Conservation (phyloP, 1,140 invertebrate species). For the Akabosia matsudoensis region DNA sequence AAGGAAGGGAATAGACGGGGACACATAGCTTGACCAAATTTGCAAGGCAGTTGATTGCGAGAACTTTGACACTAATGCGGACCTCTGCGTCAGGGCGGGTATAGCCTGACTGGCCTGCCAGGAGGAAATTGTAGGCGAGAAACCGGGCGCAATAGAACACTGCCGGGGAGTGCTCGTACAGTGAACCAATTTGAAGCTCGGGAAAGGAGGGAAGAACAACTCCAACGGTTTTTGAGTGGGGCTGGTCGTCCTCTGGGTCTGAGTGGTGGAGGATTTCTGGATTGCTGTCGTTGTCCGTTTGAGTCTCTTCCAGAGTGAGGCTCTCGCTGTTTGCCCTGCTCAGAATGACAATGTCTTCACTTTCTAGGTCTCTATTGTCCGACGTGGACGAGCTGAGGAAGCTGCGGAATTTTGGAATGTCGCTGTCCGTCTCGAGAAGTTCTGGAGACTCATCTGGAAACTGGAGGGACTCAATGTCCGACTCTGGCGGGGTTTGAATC, state of each 20-base stretch:
- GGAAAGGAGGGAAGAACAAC: constrained; percentile 52
- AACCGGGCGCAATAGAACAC: constrained; percentile 72
- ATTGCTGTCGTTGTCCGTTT: neutral
- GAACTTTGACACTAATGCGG: constrained; percentile 77
- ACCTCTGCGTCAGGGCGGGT: constrained; percentile 65
- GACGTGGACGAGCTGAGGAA: constrained; percentile 28
- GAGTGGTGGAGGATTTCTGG: constrained; percentile 15
- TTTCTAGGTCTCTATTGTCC: constrained; percentile 35
- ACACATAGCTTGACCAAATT: constrained; percentile 68
- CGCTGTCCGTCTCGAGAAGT: constrained; percentile 51
- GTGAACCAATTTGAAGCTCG: constrained; percentile 60
- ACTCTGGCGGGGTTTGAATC: too few relatives aligned
- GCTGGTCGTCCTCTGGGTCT: constrained; percentile 45
- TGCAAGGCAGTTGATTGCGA: constrained; percentile 71
- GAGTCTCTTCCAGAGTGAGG: constrained; percentile 22
- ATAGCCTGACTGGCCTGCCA: constrained; percentile 58
- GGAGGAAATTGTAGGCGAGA: constrained; percentile 69
- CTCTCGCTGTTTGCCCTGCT: constrained; percentile 40
- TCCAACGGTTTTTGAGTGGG: constrained; percentile 36
- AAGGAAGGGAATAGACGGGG: constrained; percentile 61
- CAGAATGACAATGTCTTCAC: constrained; percentile 27
- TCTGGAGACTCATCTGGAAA: constrained; percentile 49
- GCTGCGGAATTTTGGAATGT: constrained; percentile 42
- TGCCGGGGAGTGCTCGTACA: constrained; percentile 63
- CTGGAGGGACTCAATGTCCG: constrained; percentile 35